Evolutionary conservation across 2,888 invertebrate genomes (phyloP).

Genomic region (Meganola albula): DNA sequence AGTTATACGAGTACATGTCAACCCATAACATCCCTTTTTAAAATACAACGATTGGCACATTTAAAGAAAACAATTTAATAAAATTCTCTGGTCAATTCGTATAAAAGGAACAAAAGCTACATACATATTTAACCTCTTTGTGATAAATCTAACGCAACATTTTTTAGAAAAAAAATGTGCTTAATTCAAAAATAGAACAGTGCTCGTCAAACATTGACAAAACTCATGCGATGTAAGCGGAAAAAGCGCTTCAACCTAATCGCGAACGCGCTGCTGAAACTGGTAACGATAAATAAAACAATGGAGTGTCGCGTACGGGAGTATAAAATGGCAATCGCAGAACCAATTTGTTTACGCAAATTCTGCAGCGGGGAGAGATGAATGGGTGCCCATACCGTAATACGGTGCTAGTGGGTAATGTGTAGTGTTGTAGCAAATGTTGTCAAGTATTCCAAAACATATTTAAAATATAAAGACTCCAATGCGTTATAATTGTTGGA

Average conservation of each 20-base stretch:
- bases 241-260: slow-evolving; percentile 74
- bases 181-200: slow-evolving; percentile 34
- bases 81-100: no score
- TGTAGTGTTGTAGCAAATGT: slow-evolving; percentile 36
- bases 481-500: no score
- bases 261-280: slow-evolving; percentile 70
- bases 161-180: not conserved
- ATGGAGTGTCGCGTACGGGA: slow-evolving; percentile 72
- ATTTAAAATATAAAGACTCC: no score
- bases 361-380: slow-evolving; percentile 75
- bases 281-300: slow-evolving; percentile 76
- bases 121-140: no score
- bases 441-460: no score
- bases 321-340: slow-evolving; percentile 78
- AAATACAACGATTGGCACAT: no score
- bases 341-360: slow-evolving; percentile 79
- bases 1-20: no score
- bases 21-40: no score
- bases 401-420: slow-evolving; percentile 63
- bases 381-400: slow-evolving; percentile 75
- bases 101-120: no score
- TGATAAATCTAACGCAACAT: slow-evolving; percentile 15
- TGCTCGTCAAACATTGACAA: slow-evolving; percentile 63
- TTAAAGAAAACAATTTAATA: no score
- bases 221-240: slow-evolving; percentile 64